Evolutionary conservation across 2,113 vertebrate species (phyloP), one percentile per base, ranked within the genome.

Genomic region (Bostrychus sinensis): DNA sequence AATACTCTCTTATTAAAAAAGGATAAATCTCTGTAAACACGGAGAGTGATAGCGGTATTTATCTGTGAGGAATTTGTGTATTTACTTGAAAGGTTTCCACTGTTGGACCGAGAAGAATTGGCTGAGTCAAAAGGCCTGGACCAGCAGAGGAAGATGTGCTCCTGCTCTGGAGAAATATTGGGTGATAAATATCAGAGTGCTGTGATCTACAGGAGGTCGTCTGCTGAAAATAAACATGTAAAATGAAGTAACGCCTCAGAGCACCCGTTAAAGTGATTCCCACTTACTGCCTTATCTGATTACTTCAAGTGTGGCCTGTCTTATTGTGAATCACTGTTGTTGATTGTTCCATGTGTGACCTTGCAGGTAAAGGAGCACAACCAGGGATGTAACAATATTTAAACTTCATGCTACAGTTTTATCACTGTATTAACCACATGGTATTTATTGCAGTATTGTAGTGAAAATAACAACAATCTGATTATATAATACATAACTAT

Each of bases 11-110:
- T 17, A 16, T 7, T 26, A 3, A 48, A 51, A 51, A 28, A 16
- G 25, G 25, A 7, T 6, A 39, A 46, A 26, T 50, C 46, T 26
- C 13, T 50, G 46, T 26, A 50, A 26, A 26, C 23, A 50, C 16
- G 23, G 23, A 16, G 46, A 50, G 48, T 28, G 48, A 51, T 51
- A 17, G 48, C 28, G 48, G 38, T 59, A 50, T 80, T 72, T 69
- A 60, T 66, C 19, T 67, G 26, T 30, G 34, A 56, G 8, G 39
- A 17, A 77, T 32, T 59, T 63, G 45, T 14, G 63, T n/a, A 22
- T 16, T 65, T 28, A 13, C 51, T 71, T 20, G 36, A 72, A 42
- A 58, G 12, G 3, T 3, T 28, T 14, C 2, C 23, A 26, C 23
- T 26, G 25, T 46, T 66, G 37, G 28, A 50, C 42, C 22, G 62